Base-by-base conservation (phyloP, 2,888 invertebrate genomes). In the Meta bourneti region DNA sequence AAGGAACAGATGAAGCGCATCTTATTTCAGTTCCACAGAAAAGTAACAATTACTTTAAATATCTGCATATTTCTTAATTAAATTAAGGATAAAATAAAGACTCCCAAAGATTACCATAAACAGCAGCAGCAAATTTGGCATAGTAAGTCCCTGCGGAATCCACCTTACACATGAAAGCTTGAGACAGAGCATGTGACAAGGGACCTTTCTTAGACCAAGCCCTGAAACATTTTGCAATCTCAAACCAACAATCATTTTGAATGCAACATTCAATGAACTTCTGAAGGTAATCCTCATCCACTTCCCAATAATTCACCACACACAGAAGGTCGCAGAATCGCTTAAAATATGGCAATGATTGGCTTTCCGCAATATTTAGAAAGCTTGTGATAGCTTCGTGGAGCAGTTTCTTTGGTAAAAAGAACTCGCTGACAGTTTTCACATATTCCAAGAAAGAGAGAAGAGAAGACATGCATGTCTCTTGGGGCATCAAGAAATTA, bases 171-270 rank as follows among this genome's bases (percentile, higher is more conserved):
- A 16, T 16, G 16, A 61, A 61, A 9, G 16, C 61, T 9, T 61
- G 61, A 61, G 7, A 16, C 61, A 61, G 16, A 8, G 8, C 16
- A 9, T 61, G 61, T 5, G 13, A 61, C 6, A 48, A n/a, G 9
- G 51, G 19, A 51, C 20, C 7, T 71, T 51, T 72, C 48, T 48
- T 75, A 0, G 16, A 75, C 75, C 51, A 70, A 71, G 13, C 7
- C 9, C 6, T 71, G 16, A 72, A 83, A 72, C 71, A 71, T 51
- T 72, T 72, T 9, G 72, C 72, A 20, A 83, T 20, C 49, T 83
- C 20, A 19, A 19, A 8, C 82, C 82, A 83, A 51, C 34, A 49
- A 9, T 70, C 20, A 19, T 83, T 83, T 51, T 83, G 70, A 8
- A 83, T 48, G 34, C 71, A 72, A 6, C 49, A 51, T 9, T 16